phyloP scores from a whole-genome alignment of 2,797 vertebrate species.

The Pogonophryne albipinna region DNA sequence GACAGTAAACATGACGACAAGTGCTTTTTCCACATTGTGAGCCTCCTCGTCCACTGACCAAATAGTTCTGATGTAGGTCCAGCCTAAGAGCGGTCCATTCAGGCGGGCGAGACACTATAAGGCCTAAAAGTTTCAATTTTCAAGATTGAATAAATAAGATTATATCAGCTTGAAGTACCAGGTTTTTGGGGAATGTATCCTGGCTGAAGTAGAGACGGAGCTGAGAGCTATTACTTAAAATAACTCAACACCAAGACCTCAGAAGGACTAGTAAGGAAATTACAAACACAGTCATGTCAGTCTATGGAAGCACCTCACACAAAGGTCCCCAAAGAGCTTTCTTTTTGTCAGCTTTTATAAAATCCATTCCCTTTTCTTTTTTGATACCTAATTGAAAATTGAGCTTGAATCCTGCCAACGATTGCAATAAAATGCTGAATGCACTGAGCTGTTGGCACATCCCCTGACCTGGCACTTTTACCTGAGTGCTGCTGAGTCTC shows the following conservation, averaged over 20 bases:
- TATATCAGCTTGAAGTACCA: conserved; percentile 66
- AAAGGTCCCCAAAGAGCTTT: conserved; percentile 70
- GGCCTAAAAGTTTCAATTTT: conserved; percentile 66
- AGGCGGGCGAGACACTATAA: conserved; percentile 38
- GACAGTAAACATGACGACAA: conserved; percentile 72
- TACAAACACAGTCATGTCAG: conserved; percentile 66
- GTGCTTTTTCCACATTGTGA: conserved; percentile 66
- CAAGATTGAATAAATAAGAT: conserved; percentile 75
- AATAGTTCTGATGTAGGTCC: conserved; percentile 55
- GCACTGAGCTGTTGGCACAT: conserved; percentile 64
- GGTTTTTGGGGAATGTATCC: conserved; percentile 70
- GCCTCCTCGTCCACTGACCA: conserved; percentile 35
- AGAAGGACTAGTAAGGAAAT: conserved; percentile 64
- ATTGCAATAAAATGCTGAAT: conserved; percentile 73
- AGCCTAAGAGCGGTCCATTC: conserved; percentile 38
- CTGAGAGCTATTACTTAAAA: conserved; percentile 72
- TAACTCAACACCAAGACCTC: conserved; percentile 65
- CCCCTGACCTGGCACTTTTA: conserved; percentile 59
- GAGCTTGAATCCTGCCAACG: conserved; percentile 64
- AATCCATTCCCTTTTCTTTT: conserved; percentile 64
- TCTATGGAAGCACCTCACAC: conserved; percentile 66
- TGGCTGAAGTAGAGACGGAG: conserved; percentile 55
- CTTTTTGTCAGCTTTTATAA: conserved; percentile 74
- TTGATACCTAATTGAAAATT: conserved; percentile 72
- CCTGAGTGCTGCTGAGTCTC: conserved; percentile 62